A percentile compares a stretch with the other conserved stretches of the same genome.
Conservation (phyloP, 2,888 invertebrate species). For the Scaptomyza tumidula region DNA sequence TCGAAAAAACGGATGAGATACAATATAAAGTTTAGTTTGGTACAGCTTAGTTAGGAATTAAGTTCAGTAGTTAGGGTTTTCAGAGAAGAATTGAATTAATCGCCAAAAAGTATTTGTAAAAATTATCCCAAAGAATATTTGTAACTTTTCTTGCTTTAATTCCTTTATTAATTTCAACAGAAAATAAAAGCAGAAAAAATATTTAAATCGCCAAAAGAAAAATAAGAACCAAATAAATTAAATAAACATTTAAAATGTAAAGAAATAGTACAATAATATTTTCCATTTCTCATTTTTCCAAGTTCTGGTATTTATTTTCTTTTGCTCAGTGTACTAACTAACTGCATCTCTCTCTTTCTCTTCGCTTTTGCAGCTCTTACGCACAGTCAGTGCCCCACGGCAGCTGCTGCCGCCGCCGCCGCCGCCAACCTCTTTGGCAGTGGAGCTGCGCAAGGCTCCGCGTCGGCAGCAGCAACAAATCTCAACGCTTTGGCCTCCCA, state of each 20-base stretch:
- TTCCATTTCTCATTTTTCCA: neutral
- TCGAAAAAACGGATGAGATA: neutral
- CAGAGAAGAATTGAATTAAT: too few species aligned
- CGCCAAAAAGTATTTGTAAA: too few species aligned
- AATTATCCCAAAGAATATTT: too few species aligned
- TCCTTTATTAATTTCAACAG: too few species aligned
- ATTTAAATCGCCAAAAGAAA: too few species aligned
- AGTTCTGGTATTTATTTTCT: neutral
- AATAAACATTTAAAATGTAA: too few species aligned
- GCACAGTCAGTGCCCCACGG: slow-evolving; percentile 61
- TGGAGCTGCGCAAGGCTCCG: slow-evolving; percentile 21
- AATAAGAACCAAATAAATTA: too few species aligned
- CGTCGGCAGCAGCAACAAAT: slow-evolving; percentile 85
- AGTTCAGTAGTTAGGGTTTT: too few species aligned
- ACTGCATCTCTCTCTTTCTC: neutral
- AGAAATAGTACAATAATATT: too few species aligned
- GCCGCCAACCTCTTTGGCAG: slow-evolving; percentile 79
- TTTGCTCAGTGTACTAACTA: slow-evolving; percentile 1
- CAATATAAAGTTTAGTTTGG: neutral
- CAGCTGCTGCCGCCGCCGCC: slow-evolving; percentile 50
- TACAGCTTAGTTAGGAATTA: neutral
- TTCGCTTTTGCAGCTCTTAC: slow-evolving; percentile 55
- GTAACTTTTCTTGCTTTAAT: too few species aligned
- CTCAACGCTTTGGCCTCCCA: slow-evolving; percentile 90
- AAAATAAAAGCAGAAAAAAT: too few species aligned